phyloP scores from a whole-genome alignment of 2,113 vertebrate species.

The Myiopsitta monachus region DNA sequence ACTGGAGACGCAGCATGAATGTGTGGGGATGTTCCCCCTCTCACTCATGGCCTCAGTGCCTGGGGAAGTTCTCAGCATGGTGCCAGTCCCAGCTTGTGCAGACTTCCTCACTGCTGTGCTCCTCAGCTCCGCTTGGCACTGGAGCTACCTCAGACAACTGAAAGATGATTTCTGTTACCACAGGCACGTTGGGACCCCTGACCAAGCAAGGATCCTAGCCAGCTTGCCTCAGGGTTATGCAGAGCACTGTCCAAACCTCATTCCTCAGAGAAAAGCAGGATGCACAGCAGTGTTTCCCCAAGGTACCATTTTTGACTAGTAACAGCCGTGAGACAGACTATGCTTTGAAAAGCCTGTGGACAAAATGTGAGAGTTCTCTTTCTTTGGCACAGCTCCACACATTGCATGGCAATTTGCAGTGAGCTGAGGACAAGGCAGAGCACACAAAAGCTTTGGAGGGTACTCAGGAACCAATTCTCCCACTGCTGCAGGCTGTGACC shows the following conservation, averaged over 20 bases:
- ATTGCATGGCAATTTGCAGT: neutral
- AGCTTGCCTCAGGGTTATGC: neutral
- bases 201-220: neutral
- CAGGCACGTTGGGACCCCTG: neutral
- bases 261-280: neutral
- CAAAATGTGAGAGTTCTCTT: neutral
- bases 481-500: neutral
- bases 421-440: neutral
- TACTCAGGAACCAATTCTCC: neutral
- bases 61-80: neutral
- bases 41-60: neutral
- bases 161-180: neutral
- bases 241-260: neutral
- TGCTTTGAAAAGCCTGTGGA: neutral
- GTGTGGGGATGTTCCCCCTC: neutral
- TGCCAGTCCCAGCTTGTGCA: neutral
- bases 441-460: neutral
- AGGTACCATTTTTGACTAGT: neutral
- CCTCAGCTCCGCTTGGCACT: neutral
- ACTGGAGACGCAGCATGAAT: neutral
- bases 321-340: neutral
- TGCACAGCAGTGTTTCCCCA: neutral
- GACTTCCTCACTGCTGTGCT: neutral
- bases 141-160: rapidly evolving
- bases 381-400: neutral